Conservation (phyloP, 2,888 invertebrate genomes). For the Cephus nigrinus region DNA sequence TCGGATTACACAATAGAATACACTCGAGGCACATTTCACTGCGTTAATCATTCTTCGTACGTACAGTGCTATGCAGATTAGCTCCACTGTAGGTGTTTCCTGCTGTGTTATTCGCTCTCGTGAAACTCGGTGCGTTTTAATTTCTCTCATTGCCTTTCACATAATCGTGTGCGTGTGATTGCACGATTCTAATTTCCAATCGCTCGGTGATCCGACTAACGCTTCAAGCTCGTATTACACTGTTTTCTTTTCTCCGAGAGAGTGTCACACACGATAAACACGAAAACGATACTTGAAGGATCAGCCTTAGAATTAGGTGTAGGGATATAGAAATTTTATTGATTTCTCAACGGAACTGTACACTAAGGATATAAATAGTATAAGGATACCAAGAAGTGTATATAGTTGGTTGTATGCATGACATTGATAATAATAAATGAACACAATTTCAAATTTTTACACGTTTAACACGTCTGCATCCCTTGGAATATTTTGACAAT, state of each 20-base stretch:
- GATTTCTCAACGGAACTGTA: not conserved
- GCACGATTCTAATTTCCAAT: not conserved
- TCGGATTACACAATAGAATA: not conserved
- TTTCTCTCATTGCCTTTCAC: not conserved
- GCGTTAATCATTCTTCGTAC: not conserved
- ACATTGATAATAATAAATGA: not conserved
- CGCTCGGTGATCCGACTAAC: not conserved
- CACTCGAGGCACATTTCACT: not conserved
- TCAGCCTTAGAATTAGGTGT: not conserved
- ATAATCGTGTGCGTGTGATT: not conserved
- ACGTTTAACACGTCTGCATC: not conserved
- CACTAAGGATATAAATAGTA: not conserved
- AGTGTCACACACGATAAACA: not conserved
- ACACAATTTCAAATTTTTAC: not conserved
- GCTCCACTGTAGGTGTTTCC: not conserved
- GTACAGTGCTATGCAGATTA: not conserved
- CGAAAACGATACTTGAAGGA: not conserved
- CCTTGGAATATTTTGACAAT: not conserved
- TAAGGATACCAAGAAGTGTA: not conserved
- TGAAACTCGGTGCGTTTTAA: not conserved
- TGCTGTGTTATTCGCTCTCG: not conserved
- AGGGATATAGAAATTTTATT: not conserved
- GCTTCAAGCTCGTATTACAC: not conserved
- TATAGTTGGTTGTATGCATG: not conserved
- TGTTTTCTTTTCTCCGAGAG: not conserved